Evolutionary conservation across 2,113 vertebrate species (phyloP), one percentile per base, ranked within the genome.

Genomic region (Galeopterus variegatus): DNA sequence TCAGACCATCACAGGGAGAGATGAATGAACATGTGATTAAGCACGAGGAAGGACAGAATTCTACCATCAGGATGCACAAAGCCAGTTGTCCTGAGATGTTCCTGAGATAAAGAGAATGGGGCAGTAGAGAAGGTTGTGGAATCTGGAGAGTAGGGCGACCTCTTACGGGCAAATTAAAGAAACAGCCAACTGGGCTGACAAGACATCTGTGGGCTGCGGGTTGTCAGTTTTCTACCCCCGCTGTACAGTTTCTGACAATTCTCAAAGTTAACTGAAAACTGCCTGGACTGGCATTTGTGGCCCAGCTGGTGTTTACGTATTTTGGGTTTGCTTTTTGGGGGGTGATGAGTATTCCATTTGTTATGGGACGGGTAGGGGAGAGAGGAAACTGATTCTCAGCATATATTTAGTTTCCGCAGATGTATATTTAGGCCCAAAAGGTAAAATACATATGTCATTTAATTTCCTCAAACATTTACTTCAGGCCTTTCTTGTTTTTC

Each of bases 1-100:
- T 41, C 52, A 17, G 31, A 18, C 58, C 14, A 13, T 8, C n/a
- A n/a, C 24, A 1, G 28, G 45, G n/a, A 28, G 15, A 26, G 48
- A 41, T 0, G 15, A 15, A 50, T 1, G 9, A 4, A 26, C 1
- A 8, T 3, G 24, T 31, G n/a, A 41, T 21, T 33, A 12, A 50
- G 26, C 28, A 33, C 5, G 9, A 31, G 50, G 28, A 48, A 31
- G 33, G 45, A 23, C 28, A 62, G 67, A 52, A 1, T 15, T 45
- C 84, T 5, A 26, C 64, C 2, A 9, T 5, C 13, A 18, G 17
- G n/a, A 23, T 10, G 45, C 76, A 75, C 9, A 24, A 5, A 3
- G 12, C 14, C 48, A 1, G 7, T 1, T 36, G 33, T n/a, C n/a
- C n/a, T 36, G 33, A 65, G 56, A 75, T 0, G 3, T 10, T 33